phyloP scores from a whole-genome alignment of 2,113 vertebrate species.

The Pontoporia blainvillei region DNA sequence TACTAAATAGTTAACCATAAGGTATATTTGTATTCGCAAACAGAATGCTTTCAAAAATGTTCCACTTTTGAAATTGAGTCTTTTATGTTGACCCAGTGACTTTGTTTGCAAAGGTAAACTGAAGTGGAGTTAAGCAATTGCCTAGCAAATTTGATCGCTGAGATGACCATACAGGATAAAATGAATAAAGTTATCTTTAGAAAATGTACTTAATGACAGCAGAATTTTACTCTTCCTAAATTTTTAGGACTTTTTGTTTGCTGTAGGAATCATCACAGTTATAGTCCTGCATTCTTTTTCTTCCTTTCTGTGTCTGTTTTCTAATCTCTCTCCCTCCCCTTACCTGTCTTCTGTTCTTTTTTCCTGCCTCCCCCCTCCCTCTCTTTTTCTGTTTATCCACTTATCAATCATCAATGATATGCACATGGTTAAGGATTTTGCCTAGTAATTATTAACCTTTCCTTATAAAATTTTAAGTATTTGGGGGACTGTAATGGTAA shows the following conservation, averaged over 20 bases:
- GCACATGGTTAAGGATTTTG: background rate
- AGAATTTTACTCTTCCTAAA: background rate
- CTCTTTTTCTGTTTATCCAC: background rate
- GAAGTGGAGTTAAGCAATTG: constrained; percentile 66
- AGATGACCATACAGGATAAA: constrained; percentile 25
- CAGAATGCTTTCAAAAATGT: constrained; percentile 73
- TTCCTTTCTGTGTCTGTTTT: background rate
- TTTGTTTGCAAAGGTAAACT: constrained; percentile 70
- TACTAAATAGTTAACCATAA: constrained; percentile 75
- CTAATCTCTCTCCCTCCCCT: background rate
- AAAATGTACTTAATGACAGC: background rate
- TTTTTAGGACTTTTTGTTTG: background rate
- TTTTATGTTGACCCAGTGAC: constrained; percentile 65
- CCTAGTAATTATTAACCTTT: constrained; percentile 18
- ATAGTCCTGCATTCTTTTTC: background rate
- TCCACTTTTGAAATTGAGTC: constrained; percentile 69
- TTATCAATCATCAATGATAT: background rate
- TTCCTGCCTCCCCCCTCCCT: background rate
- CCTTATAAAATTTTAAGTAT: background rate
- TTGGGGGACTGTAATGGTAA: background rate
- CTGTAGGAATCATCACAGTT: background rate
- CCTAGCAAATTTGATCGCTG: constrained; percentile 30
- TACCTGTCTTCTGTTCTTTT: no score
- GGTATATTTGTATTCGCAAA: constrained; percentile 69
- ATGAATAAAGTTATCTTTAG: constrained; percentile 34